phyloP scores from a whole-genome alignment of 2,797 vertebrate species.

The Gadopsis bispinosus region DNA sequence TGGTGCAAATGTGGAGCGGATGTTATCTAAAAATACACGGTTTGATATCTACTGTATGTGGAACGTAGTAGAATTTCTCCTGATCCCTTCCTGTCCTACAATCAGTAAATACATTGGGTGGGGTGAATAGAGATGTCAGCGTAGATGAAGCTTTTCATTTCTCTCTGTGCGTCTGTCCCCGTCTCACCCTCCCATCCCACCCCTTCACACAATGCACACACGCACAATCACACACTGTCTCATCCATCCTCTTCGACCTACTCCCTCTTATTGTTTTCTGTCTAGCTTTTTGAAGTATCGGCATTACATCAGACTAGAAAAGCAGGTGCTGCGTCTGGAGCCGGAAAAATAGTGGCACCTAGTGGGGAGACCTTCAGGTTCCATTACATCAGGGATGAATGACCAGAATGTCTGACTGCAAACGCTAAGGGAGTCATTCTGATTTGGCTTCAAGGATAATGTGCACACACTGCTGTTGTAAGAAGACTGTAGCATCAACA shows the following conservation, averaged over 20 bases:
- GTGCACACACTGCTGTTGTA: slow-evolving; percentile 2
- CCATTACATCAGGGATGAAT: slow-evolving; percentile 39
- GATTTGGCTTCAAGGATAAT: background rate
- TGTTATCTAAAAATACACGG: slow-evolving; percentile 55
- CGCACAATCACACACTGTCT: slow-evolving; percentile 32
- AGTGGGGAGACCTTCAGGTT: slow-evolving; percentile 70
- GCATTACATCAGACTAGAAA: slow-evolving; percentile 82
- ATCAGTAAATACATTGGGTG: slow-evolving; percentile 24
- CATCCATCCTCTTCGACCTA: slow-evolving; percentile 27
- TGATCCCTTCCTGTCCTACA: slow-evolving; percentile 34
- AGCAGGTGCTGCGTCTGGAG: slow-evolving; percentile 56
- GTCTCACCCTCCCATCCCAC: slow-evolving; percentile 12
- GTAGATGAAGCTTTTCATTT: slow-evolving; percentile 60
- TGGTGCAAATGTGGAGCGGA: slow-evolving; percentile 40
- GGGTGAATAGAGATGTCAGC: slow-evolving; percentile 45
- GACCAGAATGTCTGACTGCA: slow-evolving; percentile 6
- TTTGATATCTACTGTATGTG: slow-evolving; percentile 47
- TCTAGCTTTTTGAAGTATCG: slow-evolving; percentile 64
- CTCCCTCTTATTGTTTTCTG: slow-evolving; percentile 53
- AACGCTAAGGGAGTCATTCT: slow-evolving; percentile 13
- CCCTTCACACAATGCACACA: slow-evolving; percentile 14
- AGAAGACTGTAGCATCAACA: background rate
- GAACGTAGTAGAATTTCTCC: slow-evolving; percentile 26
- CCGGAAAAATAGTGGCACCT: slow-evolving; percentile 76
- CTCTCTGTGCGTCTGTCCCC: slow-evolving; percentile 27